phyloP scores from a whole-genome alignment of 2,888 invertebrate species.

The Phengaris alcon region DNA sequence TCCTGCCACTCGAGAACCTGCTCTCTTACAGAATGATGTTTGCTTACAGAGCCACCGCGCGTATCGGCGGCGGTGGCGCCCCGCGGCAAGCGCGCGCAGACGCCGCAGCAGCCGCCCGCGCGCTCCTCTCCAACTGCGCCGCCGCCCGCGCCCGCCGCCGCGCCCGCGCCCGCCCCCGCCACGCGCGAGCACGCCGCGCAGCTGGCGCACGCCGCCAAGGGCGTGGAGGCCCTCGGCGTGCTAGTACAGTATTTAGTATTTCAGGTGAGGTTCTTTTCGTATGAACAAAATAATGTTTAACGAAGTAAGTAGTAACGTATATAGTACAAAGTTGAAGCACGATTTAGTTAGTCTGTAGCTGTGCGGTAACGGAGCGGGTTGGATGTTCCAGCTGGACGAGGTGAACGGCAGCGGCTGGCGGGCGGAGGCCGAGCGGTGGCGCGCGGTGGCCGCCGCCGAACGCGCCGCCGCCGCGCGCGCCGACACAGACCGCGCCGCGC shows the following conservation, averaged over 20 bases:
- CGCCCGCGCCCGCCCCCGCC: constrained; percentile 45
- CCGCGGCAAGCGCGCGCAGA: constrained; percentile 68
- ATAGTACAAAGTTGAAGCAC: too few relatives aligned
- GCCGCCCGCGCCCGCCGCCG: constrained; percentile 46
- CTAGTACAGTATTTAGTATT: constrained; percentile 91
- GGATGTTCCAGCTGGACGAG: constrained; percentile 63
- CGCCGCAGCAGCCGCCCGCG: constrained; percentile 51
- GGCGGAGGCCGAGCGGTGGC: constrained; percentile 72
- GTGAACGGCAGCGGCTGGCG: constrained; percentile 71
- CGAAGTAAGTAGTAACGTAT: too few relatives aligned
- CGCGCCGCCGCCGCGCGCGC: constrained; percentile 69
- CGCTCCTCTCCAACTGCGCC: constrained; percentile 52
- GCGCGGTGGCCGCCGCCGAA: constrained; percentile 69
- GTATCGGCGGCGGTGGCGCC: constrained; percentile 67
- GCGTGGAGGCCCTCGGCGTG: constrained; percentile 90
- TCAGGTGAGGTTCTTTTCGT: constrained; percentile 77
- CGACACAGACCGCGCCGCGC: constrained; percentile 68
- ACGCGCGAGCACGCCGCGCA: constrained; percentile 59
- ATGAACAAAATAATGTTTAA: background rate
- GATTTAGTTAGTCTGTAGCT: too few relatives aligned
- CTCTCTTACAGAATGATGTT: background rate
- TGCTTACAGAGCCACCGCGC: constrained; percentile 63
- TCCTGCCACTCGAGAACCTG: too few relatives aligned
- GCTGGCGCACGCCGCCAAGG: constrained; percentile 79
- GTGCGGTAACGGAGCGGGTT: background rate